Evolutionary conservation across 2,797 vertebrate genomes (phyloP).

Genomic region (Phrynocephalus forsythii): DNA sequence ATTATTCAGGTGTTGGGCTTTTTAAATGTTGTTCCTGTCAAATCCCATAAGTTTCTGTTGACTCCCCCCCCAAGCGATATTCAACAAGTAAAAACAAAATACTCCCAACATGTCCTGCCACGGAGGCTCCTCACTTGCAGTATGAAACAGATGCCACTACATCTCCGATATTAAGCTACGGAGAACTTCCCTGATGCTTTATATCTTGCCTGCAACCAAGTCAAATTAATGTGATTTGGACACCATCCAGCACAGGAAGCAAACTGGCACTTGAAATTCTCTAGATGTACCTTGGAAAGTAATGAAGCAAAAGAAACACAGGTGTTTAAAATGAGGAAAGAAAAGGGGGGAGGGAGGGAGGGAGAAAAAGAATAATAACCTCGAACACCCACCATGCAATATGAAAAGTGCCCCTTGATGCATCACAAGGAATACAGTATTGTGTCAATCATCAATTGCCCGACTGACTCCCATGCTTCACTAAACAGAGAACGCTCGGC

Average conservation of each 20-base stretch:
- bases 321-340: slow-evolving; percentile 4
- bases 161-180: slow-evolving; percentile 36
- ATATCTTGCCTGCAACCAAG: slow-evolving; percentile 34
- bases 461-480: neutral
- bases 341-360: too few relatives aligned
- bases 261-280: neutral
- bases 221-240: slow-evolving; percentile 39
- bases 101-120: neutral
- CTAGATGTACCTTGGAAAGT: slow-evolving; percentile 29
- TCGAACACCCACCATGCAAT: neutral
- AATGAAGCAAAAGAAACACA: slow-evolving; percentile 25
- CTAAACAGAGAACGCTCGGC: neutral
- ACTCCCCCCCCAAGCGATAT: neutral
- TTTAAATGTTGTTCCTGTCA: too few relatives aligned
- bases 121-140: slow-evolving; percentile 18
- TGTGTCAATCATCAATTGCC: neutral
- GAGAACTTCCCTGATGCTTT: slow-evolving; percentile 14
- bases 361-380: neutral
- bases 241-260: slow-evolving; percentile 32
- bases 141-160: neutral
- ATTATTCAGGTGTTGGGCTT: neutral
- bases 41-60: neutral
- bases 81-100: neutral
- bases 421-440: neutral
- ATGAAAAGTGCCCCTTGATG: neutral